phyloP scores from a whole-genome alignment of 1,140 invertebrate genomes.

The Metaphire vulgaris region DNA sequence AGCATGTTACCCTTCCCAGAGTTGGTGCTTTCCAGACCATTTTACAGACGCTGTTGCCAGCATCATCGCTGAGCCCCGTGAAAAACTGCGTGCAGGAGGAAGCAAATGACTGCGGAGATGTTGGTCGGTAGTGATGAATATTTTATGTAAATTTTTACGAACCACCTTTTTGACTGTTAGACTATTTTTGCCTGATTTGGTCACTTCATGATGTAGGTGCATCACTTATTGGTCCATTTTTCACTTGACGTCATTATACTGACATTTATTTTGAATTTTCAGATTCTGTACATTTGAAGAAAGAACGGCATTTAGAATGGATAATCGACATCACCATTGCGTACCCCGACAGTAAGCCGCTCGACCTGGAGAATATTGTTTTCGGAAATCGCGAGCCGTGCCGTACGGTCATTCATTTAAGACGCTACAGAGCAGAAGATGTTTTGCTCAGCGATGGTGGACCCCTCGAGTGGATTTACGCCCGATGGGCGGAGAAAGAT shows the following conservation, averaged over 20 bases:
- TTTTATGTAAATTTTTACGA: no score
- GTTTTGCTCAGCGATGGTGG: constrained; percentile 42
- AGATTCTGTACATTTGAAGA: no score
- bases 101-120: not conserved
- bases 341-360: constrained; percentile 67
- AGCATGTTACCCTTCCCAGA: constrained; percentile 80
- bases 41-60: constrained; percentile 34
- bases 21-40: constrained; percentile 66
- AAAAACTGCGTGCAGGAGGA: not conserved
- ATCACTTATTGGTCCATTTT: no score
- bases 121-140: not conserved
- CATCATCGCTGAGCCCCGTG: not conserved
- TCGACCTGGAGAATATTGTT: constrained; percentile 39
- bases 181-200: no score
- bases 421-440: constrained; percentile 36
- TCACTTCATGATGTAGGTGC: no score
- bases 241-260: no score
- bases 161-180: no score
- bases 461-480: constrained; percentile 51
- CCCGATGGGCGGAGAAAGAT: constrained; percentile 52
- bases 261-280: no score
- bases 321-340: constrained; percentile 86
- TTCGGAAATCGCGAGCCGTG: constrained; percentile 31
- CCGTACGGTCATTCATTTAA: constrained; percentile 35
- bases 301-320: constrained; percentile 63